phyloP scores from a whole-genome alignment of 2,888 invertebrate genomes.

The Sycophila texana region DNA sequence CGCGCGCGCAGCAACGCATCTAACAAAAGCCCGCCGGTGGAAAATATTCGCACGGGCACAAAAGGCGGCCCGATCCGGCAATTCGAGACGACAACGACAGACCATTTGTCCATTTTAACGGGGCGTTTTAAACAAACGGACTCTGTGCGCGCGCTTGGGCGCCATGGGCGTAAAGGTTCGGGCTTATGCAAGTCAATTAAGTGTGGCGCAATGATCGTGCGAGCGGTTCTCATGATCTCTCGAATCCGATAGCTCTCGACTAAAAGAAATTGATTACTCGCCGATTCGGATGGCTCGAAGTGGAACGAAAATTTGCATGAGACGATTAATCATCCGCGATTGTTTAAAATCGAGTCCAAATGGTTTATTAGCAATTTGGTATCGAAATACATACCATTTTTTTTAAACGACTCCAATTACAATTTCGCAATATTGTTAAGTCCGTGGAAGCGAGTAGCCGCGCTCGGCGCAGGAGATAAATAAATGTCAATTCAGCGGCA shows the following conservation, averaged over 20 bases:
- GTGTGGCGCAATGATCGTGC: slow-evolving; percentile 34
- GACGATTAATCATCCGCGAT: slow-evolving; percentile 24
- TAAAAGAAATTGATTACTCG: too few species aligned
- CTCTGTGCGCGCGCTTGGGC: background rate
- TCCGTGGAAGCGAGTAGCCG: background rate
- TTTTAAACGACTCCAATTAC: background rate
- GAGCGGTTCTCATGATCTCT: slow-evolving; percentile 35
- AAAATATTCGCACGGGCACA: slow-evolving; percentile 40
- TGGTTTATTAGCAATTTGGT: too few species aligned
- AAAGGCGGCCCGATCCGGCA: slow-evolving; percentile 12
- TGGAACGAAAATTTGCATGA: too few species aligned
- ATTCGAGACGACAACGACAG: slow-evolving; percentile 23
- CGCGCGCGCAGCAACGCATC: background rate
- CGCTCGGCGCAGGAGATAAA: slow-evolving; percentile 25
- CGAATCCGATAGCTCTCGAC: slow-evolving; percentile 3
- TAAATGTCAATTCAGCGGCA: slow-evolving; percentile 49
- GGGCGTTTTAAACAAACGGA: background rate
- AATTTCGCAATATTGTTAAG: background rate
- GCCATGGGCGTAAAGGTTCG: background rate
- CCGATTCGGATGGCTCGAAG: too few species aligned
- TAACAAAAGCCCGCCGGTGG: slow-evolving; percentile 23
- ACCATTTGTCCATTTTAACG: background rate
- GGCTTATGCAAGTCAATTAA: slow-evolving; percentile 46
- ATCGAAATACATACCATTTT: background rate
- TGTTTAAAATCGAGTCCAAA: background rate